A percentile compares a stretch with the other conserved stretches of the same genome.
phyloP scores from a whole-genome alignment of 2,797 vertebrate genomes.

The Cirrhinus mrigala region DNA sequence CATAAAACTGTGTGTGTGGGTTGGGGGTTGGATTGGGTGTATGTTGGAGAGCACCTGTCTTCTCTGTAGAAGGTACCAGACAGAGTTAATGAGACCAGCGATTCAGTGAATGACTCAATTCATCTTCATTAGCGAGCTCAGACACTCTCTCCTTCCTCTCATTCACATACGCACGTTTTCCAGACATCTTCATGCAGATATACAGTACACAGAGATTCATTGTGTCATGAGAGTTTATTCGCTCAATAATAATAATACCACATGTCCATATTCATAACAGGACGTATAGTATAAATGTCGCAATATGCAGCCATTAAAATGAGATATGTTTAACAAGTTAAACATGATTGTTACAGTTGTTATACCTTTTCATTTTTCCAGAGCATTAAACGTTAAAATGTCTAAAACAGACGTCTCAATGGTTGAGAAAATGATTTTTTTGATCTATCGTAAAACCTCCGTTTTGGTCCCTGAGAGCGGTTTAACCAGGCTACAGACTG shows the following conservation, averaged over 20 bases:
- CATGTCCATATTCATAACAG: conserved; percentile 44
- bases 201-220: conserved; percentile 31
- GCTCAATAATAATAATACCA: conserved; percentile 46
- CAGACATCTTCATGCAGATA: conserved; percentile 46
- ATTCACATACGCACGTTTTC: conserved; percentile 45
- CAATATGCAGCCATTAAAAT: conserved; percentile 40
- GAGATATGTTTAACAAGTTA: conserved; percentile 48
- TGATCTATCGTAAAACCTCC: conserved; percentile 10
- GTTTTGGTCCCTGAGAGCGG: conserved; percentile 11
- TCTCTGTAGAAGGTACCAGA: conserved; percentile 40
- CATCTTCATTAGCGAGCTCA: conserved; percentile 60
- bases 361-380: conserved; percentile 46
- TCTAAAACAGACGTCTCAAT: conserved; percentile 35
- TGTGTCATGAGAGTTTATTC: conserved; percentile 39
- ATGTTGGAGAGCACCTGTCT: conserved; percentile 42
- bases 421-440: conserved; percentile 35
- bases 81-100: conserved; percentile 54
- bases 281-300: conserved; percentile 27
- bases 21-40: neutral
- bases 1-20: conserved; percentile 20
- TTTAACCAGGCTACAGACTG: conserved; percentile 13
- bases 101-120: conserved; percentile 58
- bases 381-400: conserved; percentile 41
- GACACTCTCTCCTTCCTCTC: conserved; percentile 26
- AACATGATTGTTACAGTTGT: conserved; percentile 46